A percentile compares a stretch with the other conserved stretches of the same genome.
Conservation (phyloP, 1,140 invertebrate species). For the Kradibia gibbosae region DNA sequence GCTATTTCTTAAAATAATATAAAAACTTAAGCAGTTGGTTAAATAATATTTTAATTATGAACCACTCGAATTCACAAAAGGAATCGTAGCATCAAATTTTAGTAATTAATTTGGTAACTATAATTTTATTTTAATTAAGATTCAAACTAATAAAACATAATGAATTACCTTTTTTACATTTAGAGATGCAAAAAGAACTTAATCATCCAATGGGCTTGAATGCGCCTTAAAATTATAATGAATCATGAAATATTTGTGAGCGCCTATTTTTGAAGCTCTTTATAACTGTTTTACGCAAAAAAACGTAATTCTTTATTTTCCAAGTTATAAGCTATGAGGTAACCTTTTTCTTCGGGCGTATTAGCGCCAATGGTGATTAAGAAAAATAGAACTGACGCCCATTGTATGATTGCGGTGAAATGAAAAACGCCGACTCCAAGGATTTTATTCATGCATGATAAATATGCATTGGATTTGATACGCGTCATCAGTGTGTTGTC, state of each 20-base stretch:
- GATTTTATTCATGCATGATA: conserved; percentile 38
- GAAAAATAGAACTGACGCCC: not conserved
- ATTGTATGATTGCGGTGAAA: not conserved
- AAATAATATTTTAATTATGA: no score
- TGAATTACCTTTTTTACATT: conserved; percentile 8
- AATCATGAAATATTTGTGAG: not conserved
- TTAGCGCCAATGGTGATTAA: not conserved
- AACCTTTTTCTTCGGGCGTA: not conserved
- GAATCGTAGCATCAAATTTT: not conserved
- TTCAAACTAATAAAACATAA: not conserved
- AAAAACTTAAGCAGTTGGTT: no score
- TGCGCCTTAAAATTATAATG: not conserved
- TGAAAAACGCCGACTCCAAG: not conserved
- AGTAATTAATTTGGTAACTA: not conserved
- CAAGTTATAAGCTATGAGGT: not conserved
- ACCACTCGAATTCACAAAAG: not conserved
- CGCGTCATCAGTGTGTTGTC: conserved; percentile 12
- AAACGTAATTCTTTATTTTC: not conserved
- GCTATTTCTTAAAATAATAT: no score
- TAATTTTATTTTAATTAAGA: conserved; percentile 7
- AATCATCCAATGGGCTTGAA: not conserved
- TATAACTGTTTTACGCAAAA: not conserved
- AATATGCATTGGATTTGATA: conserved; percentile 45
- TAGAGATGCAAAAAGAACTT: not conserved
- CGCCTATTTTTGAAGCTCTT: not conserved